Base-by-base conservation (phyloP, 35 echinoderm and acorn worm species). In the Hemicentrotus pulcherrimus region DNA sequence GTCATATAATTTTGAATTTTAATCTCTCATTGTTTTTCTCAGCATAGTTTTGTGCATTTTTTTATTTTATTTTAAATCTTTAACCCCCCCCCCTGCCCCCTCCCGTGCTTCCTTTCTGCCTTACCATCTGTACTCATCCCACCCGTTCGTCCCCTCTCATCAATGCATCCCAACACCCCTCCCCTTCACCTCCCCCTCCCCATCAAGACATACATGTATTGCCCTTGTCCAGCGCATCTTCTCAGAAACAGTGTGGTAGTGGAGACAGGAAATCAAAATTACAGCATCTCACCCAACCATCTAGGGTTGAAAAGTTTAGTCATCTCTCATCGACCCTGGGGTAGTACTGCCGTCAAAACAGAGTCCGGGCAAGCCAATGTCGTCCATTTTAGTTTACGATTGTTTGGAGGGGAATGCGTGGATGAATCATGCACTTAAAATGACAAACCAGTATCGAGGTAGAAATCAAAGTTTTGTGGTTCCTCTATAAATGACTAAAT, bases 261-360 rank as follows among this genome's bases (percentile, higher is more conserved):
- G 22, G 65, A 0, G 35, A 41, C 65, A 4, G 65, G 65, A 78
- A n/a, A 78, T 78, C 5, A n/a, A 78, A 78, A 78, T 78, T 78
- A 78, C 19, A 78, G 65, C 65, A 78, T 78, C 65, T 22, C 4
- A 78, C 65, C 65, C 65, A n/a, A n/a, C 65, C 22, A 78, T 78
- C 65, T n/a, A 78, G 65, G 28, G 65, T 78, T 78, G 65, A 78
- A 78, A 78, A 78, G 65, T 78, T 78, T 78, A 78, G 65, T 78
- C 65, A 78, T 78, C 65, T n/a, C n/a, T 78, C 65, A 78, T n/a
- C 65, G 65, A 78, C 65, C 65, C 65, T 78, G 28, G 65, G 22
- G 65, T 78, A 28, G 24, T 4, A n/a, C 65, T 78, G 65, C 65
- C 65, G 65, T 78, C 65, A 78, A 78, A 78, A 78, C 65, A 78